Percentiles rank a stretch among this genome's conserved stretches.
These are phyloP conservation scores for Bedellia somnulentella DNA, from an alignment of 2,888 invertebrate genomes.

Conservation along the genomic window DNA sequence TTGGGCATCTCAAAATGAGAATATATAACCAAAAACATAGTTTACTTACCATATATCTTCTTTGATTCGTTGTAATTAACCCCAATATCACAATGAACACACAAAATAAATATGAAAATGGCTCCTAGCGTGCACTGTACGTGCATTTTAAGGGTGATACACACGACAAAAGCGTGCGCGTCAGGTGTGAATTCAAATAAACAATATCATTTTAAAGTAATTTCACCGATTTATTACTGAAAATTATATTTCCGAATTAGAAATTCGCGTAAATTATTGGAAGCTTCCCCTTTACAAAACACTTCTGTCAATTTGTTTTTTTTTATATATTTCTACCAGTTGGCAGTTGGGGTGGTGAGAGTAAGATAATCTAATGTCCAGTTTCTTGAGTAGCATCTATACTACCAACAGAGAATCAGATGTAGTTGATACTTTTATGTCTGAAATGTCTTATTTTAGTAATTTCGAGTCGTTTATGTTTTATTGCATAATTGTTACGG, in stretches of 20 bases:
- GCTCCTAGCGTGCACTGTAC: conserved; percentile 51
- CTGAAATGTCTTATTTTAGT: no score
- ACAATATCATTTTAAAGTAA: conserved; percentile 47
- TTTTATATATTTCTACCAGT: no score
- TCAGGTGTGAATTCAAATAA: conserved; percentile 34
- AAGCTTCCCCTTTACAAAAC: conserved; percentile 6
- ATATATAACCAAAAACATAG: no score
- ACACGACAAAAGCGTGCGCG: conserved; percentile 34
- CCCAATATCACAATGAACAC: conserved; percentile 57
- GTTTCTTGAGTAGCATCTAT: no score
- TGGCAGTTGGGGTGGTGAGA: no score
- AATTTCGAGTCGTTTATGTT: no score
- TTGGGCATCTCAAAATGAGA: no score
- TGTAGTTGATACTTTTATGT: no score
- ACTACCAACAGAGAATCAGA: no score
- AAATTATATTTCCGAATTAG: conserved; percentile 34
- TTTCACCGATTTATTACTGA: conserved; percentile 28
- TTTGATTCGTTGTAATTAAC: conserved; percentile 52
- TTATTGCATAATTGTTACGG: no score
- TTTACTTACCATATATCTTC: conserved; percentile 45
- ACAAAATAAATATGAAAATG: conserved; percentile 60
- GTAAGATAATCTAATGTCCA: no score
- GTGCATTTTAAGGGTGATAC: conserved; percentile 45
- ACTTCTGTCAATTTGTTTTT: conserved; percentile 38
- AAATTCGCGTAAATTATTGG: conserved; percentile 31